phyloP scores from a whole-genome alignment of 53 echinoderm and acorn worm genomes.

The Holothuria scabra region DNA sequence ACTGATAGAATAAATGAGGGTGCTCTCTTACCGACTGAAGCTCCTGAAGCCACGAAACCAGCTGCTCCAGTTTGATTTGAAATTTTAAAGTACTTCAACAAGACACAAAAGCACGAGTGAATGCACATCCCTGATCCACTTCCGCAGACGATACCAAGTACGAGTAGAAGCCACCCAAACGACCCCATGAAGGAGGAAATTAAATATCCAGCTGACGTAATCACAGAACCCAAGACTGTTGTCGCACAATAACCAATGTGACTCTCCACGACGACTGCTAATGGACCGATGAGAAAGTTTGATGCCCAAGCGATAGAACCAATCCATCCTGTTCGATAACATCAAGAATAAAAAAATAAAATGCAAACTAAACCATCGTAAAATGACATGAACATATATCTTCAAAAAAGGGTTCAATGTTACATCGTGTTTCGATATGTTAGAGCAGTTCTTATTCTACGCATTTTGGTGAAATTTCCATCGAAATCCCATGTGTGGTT shows the following conservation, averaged over 20 bases:
- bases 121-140: background rate
- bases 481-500: too few relatives aligned
- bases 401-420: too few relatives aligned
- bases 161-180: background rate
- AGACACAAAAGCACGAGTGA: slow-evolving; percentile 17
- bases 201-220: background rate
- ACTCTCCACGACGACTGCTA: background rate
- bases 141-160: background rate
- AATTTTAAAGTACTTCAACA: slow-evolving; percentile 6
- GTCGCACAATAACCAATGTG: slow-evolving; percentile 28
- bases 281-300: slow-evolving; percentile 12
- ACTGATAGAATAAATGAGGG: too few relatives aligned
- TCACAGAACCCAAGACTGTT: background rate
- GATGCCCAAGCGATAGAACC: slow-evolving; percentile 24
- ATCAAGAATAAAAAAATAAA: too few relatives aligned
- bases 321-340: slow-evolving; percentile 26
- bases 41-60: background rate
- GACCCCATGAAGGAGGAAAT: slow-evolving; percentile 8
- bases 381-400: too few relatives aligned
- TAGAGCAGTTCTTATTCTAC: too few relatives aligned
- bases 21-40: background rate
- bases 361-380: too few relatives aligned
- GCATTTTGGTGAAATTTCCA: too few relatives aligned
- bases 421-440: too few relatives aligned
- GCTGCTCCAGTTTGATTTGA: background rate